Conservation (phyloP, 2,113 vertebrate genomes). For the Tenebrosternarchus preto region DNA sequence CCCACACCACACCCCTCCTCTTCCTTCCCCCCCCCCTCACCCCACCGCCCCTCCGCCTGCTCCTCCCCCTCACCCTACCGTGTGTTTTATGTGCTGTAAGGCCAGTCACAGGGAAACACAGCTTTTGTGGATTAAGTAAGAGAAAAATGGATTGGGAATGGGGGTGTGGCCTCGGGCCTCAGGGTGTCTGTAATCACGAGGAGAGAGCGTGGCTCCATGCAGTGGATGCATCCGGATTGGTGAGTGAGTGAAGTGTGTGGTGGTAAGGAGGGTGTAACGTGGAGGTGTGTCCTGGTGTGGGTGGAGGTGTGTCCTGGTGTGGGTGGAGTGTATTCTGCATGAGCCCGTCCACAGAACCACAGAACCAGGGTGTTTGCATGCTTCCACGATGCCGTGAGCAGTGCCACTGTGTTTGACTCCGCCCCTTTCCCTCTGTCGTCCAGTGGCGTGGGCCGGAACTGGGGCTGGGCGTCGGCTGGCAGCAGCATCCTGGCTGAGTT, state of each 20-base stretch:
- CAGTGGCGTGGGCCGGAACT: constrained; percentile 96
- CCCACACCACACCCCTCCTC: not conserved
- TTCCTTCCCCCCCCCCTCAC: constrained; percentile 33
- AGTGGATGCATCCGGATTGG: no score
- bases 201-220: constrained; percentile 1
- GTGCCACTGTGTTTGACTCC: not conserved
- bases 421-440: constrained; percentile 1
- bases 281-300: no score
- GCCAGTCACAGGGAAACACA: constrained; percentile 29
- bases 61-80: no score
- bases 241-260: no score
- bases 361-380: no score
- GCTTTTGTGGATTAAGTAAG: constrained; percentile 48
- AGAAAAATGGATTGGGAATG: constrained; percentile 28
- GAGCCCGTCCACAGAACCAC: no score
- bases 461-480: constrained; percentile 98
- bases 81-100: no score
- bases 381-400: not conserved
- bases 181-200: constrained; percentile 43
- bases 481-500: constrained; percentile 98
- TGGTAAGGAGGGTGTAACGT: no score
- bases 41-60: constrained; percentile 4
- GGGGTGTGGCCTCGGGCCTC: not conserved
- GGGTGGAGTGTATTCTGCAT: no score
- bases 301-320: no score